Evolutionary conservation across 2,888 invertebrate genomes (phyloP).

Genomic region (Camptogramma bilineatum): DNA sequence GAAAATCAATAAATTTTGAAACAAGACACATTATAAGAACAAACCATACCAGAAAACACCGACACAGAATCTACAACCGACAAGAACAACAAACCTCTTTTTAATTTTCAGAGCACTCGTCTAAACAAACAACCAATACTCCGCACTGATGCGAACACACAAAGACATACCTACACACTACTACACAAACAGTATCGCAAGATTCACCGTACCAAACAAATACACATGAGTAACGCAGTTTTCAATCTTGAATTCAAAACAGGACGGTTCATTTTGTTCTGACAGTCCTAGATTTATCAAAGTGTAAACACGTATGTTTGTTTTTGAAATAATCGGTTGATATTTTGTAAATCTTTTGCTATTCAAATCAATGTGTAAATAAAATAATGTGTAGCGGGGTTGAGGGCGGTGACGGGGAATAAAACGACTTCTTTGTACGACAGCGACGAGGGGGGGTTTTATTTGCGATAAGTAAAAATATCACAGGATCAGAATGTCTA

Average conservation of each 20-base stretch:
- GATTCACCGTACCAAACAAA: not conserved
- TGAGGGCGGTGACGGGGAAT: too few species aligned
- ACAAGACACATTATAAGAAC: not conserved
- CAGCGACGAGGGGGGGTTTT: too few species aligned
- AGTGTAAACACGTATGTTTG: too few species aligned
- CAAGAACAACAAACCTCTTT: not conserved
- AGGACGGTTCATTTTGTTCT: not conserved
- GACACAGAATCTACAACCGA: not conserved
- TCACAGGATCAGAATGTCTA: too few species aligned
- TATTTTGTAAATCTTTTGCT: too few species aligned
- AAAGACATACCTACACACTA: not conserved
- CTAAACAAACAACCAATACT: conserved; percentile 5
- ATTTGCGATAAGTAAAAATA: too few species aligned
- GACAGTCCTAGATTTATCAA: too few species aligned
- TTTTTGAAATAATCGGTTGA: too few species aligned
- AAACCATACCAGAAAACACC: not conserved
- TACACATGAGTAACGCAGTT: not conserved
- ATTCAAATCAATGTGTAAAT: too few species aligned
- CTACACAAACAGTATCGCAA: not conserved
- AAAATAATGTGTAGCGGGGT: too few species aligned
- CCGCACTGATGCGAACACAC: not conserved
- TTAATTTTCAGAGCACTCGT: conserved; percentile 6
- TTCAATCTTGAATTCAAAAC: not conserved
- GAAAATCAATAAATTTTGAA: too few species aligned
- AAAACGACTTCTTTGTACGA: too few species aligned